Conservation (phyloP, 2,888 invertebrate species). For the Nomada fucata region DNA sequence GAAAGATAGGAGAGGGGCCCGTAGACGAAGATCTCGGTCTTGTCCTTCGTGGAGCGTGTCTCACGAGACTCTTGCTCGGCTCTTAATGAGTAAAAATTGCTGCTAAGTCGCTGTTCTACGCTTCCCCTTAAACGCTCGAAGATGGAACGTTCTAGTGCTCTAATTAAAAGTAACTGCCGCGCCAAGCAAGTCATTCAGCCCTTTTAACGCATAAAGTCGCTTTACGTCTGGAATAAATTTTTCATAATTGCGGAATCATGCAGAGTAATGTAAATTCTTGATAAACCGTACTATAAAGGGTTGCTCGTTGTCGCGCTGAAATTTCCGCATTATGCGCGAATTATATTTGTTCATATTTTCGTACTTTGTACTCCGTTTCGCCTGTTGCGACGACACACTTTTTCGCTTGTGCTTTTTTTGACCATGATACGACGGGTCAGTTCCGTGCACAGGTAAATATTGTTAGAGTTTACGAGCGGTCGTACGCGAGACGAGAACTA, state of each 20-base stretch:
- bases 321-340: neutral
- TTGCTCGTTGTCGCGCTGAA: neutral
- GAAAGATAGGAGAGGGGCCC: slow-evolving; percentile 24
- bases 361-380: neutral
- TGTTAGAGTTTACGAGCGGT: neutral
- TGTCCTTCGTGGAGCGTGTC: slow-evolving; percentile 38
- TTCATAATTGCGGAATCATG: slow-evolving; percentile 57
- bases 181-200: slow-evolving; percentile 43
- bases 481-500: slow-evolving; percentile 11
- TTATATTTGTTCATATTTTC: neutral
- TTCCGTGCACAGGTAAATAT: neutral
- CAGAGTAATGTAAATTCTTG: slow-evolving; percentile 16
- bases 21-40: slow-evolving; percentile 31
- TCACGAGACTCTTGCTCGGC: slow-evolving; percentile 60
- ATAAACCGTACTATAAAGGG: neutral
- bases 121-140: slow-evolving; percentile 61
- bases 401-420: too few species aligned
- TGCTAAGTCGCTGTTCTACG: slow-evolving; percentile 70
- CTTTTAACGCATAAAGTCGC: slow-evolving; percentile 49
- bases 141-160: slow-evolving; percentile 71
- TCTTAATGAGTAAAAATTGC: slow-evolving; percentile 79
- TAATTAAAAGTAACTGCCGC: slow-evolving; percentile 80
- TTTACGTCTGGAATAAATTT: slow-evolving; percentile 49
- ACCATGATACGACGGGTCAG: too few species aligned
- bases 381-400: too few species aligned